Conservation (phyloP, 2,797 vertebrate genomes). For the Phoxinus dragarum region DNA sequence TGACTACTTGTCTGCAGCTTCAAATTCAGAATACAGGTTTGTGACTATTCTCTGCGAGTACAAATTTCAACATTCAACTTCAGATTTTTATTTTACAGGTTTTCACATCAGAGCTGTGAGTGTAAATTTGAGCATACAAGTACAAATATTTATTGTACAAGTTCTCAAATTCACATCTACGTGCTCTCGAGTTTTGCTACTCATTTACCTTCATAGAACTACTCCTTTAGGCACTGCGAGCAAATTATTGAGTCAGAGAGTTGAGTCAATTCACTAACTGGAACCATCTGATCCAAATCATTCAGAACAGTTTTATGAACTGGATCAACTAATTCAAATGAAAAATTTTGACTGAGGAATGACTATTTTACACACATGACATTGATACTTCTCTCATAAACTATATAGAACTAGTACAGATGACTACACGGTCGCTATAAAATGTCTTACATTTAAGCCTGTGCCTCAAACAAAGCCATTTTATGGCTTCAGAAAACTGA, state of each 20-base stretch:
- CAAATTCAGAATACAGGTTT: too few relatives aligned
- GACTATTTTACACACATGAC: background rate
- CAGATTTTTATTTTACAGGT: too few relatives aligned
- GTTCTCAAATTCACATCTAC: too few relatives aligned
- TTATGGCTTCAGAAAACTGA: background rate
- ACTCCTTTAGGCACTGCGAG: background rate
- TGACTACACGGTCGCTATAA: background rate
- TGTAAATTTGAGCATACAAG: too few relatives aligned
- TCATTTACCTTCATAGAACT: too few relatives aligned
- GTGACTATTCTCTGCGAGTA: too few relatives aligned
- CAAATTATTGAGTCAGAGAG: background rate
- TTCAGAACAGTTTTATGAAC: background rate
- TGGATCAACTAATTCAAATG: background rate
- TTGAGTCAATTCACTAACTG: background rate
- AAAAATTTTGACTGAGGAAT: background rate
- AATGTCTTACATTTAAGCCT: background rate
- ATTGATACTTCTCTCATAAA: background rate
- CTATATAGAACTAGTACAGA: background rate
- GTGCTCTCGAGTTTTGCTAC: too few relatives aligned
- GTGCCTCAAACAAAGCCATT: background rate
- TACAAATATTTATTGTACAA: too few relatives aligned
- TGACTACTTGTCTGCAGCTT: too few relatives aligned
- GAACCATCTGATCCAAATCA: background rate
- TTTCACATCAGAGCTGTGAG: too few relatives aligned
- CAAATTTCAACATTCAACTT: too few relatives aligned